phyloP scores from a whole-genome alignment of 1,140 invertebrate species.

The Hyphantria cunea region DNA sequence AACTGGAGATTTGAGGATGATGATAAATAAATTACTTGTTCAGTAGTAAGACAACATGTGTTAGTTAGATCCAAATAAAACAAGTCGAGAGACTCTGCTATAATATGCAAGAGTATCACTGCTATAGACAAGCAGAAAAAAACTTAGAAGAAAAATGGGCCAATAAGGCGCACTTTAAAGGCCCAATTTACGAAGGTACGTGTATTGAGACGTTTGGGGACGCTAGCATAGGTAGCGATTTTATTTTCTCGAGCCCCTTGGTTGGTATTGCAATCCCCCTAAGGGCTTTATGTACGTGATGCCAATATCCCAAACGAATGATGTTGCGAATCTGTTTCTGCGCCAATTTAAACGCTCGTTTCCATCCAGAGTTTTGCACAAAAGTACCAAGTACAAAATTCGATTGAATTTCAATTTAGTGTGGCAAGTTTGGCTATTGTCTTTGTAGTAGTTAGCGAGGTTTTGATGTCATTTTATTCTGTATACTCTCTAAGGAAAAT shows the following conservation, averaged over 20 bases:
- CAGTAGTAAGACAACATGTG: too few relatives aligned
- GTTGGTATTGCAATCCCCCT: conserved; percentile 65
- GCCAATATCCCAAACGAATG: conserved; percentile 68
- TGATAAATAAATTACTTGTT: too few relatives aligned
- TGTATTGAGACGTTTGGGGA: conserved; percentile 63
- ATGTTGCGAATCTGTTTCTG: conserved; percentile 63
- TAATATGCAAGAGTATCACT: too few relatives aligned
- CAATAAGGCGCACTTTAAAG: conserved; percentile 12
- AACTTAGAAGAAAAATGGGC: too few relatives aligned
- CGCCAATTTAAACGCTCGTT: conserved; percentile 54
- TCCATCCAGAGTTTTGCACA: conserved; percentile 40
- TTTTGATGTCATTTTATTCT: background rate
- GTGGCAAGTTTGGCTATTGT: conserved; percentile 1
- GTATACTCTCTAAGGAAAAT: too few relatives aligned
- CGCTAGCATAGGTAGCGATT: conserved; percentile 54
- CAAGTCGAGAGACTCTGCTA: too few relatives aligned
- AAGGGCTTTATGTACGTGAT: conserved; percentile 66
- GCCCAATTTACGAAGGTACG: conserved; percentile 57
- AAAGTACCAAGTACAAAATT: conserved; percentile 9
- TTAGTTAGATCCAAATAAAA: too few relatives aligned
- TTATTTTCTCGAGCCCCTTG: conserved; percentile 62
- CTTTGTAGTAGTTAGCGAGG: background rate
- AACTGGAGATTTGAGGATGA: too few relatives aligned
- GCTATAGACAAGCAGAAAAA: conserved; percentile 6
- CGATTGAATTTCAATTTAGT: conserved; percentile 26